A percentile compares a stretch with the other conserved stretches of the same genome.
Evolutionary conservation across 30 jellyfish, hydroid and myxozoan species (phyloP).

Genomic region (Aurelia sp.): DNA sequence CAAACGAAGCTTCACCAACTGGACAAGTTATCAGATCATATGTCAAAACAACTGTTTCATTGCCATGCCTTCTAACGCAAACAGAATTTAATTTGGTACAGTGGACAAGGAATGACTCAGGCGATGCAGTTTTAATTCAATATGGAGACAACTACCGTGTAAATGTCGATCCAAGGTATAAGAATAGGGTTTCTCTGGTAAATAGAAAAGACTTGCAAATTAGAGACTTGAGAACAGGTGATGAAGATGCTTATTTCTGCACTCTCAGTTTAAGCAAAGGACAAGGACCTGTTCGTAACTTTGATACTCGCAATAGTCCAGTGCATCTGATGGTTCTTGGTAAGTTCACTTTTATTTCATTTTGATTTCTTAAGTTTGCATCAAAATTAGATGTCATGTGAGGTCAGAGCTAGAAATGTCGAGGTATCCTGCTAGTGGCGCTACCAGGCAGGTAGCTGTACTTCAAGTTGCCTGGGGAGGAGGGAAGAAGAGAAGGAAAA

Average conservation of each 20-base stretch:
- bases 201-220: conserved; percentile 60
- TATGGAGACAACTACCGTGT: conserved; percentile 8
- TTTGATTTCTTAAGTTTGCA: not conserved
- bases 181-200: conserved; percentile 30
- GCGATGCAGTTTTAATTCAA: conserved; percentile 33
- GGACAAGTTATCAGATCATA: conserved; percentile 52
- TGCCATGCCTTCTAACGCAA: conserved; percentile 39
- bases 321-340: conserved; percentile 39
- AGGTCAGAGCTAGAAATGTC: too few relatives aligned
- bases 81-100: conserved; percentile 32
- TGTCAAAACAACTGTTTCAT: conserved; percentile 55
- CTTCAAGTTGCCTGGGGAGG: too few relatives aligned
- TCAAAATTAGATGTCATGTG: too few relatives aligned
- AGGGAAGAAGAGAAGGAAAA: too few relatives aligned
- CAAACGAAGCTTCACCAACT: conserved; percentile 34
- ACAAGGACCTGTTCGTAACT: too few relatives aligned
- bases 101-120: conserved; percentile 79
- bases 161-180: conserved; percentile 13
- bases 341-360: not conserved
- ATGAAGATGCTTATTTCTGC: conserved; percentile 57
- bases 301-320: too few relatives aligned
- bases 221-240: conserved; percentile 51
- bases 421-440: too few relatives aligned
- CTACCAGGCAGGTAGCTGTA: too few relatives aligned
- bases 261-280: not conserved